phyloP scores from a whole-genome alignment of 30 jellyfish, hydroid and myxozoan species.

The Cassiopea xamachana region DNA sequence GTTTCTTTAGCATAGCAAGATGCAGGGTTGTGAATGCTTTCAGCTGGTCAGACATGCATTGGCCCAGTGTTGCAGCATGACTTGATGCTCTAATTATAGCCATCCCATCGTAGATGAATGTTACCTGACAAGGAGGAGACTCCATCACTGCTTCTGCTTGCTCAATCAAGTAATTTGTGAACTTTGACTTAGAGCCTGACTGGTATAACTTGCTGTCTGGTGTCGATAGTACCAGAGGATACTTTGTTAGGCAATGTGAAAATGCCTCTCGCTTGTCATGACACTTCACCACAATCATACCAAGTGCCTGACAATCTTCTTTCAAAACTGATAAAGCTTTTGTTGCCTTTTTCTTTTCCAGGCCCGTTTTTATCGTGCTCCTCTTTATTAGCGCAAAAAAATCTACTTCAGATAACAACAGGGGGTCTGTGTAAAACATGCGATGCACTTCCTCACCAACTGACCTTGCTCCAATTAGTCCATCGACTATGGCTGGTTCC shows the following conservation, averaged over 20 bases:
- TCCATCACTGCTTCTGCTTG: conserved; percentile 52
- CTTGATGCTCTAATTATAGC: conserved; percentile 65
- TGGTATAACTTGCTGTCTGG: conserved; percentile 58
- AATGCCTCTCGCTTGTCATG: conserved; percentile 75
- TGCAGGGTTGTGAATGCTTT: conserved; percentile 58
- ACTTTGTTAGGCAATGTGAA: conserved; percentile 65
- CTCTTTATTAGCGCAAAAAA: conserved; percentile 59
- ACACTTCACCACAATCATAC: conserved; percentile 60
- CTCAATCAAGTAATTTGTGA: conserved; percentile 31
- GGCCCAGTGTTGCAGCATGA: conserved; percentile 65
- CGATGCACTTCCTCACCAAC: conserved; percentile 66
- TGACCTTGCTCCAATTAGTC: conserved; percentile 71
- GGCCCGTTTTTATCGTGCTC: conserved; percentile 52
- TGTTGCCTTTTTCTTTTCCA: conserved; percentile 25
- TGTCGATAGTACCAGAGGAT: conserved; percentile 67
- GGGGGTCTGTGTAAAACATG: conserved; percentile 21
- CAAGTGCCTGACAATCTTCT: conserved; percentile 69
- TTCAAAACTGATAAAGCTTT: conserved; percentile 53
- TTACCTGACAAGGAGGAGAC: conserved; percentile 57
- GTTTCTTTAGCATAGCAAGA: conserved; percentile 53
- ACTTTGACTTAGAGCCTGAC: conserved; percentile 50
- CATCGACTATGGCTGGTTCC: conserved; percentile 58
- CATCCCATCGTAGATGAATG: conserved; percentile 57
- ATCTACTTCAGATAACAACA: conserved; percentile 45
- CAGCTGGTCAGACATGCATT: conserved; percentile 70